Conservation (phyloP, 2,797 vertebrate genomes). For the Pantherophis vulpinus region DNA sequence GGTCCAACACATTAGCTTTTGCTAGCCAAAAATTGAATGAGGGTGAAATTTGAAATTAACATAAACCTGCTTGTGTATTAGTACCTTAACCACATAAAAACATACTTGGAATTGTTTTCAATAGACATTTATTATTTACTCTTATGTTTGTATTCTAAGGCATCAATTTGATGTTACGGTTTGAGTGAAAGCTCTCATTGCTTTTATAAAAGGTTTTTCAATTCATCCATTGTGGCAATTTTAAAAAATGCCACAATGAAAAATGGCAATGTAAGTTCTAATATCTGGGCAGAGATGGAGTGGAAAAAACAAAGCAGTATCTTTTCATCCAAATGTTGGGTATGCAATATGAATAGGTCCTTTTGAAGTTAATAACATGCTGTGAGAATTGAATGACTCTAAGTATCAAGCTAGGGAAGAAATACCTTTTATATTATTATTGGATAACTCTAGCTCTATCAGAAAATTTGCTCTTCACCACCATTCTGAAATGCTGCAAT, state of each 20-base stretch:
- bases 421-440: constrained; percentile 8
- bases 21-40: neutral
- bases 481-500: constrained; percentile 27
- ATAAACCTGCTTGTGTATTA: neutral
- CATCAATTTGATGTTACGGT: neutral
- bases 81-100: neutral
- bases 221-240: neutral
- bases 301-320: neutral
- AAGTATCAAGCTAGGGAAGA: constrained; percentile 19
- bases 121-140: neutral
- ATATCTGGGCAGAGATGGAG: neutral
- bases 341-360: neutral
- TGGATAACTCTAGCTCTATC: constrained; percentile 5
- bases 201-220: constrained; percentile 2
- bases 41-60: neutral
- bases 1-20: neutral
- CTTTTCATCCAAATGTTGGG: constrained; percentile 1
- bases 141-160: neutral
- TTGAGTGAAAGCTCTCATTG: neutral
- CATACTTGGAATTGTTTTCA: neutral
- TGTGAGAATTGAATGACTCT: constrained; percentile 17
- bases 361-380: constrained; percentile 15
- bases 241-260: constrained; percentile 1
- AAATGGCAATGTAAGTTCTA: neutral
- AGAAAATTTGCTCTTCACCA: constrained; percentile 18